These are phyloP conservation scores for Spilarctia lutea DNA, from an alignment of 2,888 invertebrate species.

Conservation along the genomic window DNA sequence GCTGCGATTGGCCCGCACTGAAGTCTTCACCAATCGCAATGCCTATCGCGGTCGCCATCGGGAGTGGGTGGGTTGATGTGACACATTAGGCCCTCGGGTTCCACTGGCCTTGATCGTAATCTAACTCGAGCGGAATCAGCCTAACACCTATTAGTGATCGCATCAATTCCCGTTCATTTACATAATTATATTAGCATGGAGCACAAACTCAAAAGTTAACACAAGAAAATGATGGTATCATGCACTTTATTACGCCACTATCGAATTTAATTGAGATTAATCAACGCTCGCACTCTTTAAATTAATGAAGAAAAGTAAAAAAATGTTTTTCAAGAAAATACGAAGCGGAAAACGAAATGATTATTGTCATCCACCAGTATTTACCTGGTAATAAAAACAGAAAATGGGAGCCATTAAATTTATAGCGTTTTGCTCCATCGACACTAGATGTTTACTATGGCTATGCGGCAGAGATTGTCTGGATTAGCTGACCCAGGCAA, in stretches of 20 bases:
- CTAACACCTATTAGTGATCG: neutral
- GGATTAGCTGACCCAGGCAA: too few relatives aligned
- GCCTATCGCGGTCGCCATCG: too few relatives aligned
- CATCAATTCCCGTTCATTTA: neutral
- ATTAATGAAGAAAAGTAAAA: neutral
- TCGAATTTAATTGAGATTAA: neutral
- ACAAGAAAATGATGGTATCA: neutral
- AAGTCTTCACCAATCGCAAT: too few relatives aligned
- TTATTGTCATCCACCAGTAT: constrained; percentile 30
- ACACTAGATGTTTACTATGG: constrained; percentile 7
- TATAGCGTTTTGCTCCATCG: constrained; percentile 17
- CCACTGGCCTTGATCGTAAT: neutral
- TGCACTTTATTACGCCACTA: neutral
- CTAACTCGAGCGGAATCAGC: neutral
- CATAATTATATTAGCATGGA: neutral
- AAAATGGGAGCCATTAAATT: constrained; percentile 29
- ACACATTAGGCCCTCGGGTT: too few relatives aligned
- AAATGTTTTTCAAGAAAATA: neutral
- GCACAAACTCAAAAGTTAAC: neutral
- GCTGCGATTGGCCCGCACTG: too few relatives aligned
- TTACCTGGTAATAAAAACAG: constrained; percentile 35
- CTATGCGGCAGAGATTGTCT: constrained; percentile 1
- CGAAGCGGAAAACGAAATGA: neutral
- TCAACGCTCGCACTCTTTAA: neutral
- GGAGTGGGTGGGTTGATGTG: too few relatives aligned